phyloP scores from a whole-genome alignment of 2,888 invertebrate genomes.

The Eulithis testata region DNA sequence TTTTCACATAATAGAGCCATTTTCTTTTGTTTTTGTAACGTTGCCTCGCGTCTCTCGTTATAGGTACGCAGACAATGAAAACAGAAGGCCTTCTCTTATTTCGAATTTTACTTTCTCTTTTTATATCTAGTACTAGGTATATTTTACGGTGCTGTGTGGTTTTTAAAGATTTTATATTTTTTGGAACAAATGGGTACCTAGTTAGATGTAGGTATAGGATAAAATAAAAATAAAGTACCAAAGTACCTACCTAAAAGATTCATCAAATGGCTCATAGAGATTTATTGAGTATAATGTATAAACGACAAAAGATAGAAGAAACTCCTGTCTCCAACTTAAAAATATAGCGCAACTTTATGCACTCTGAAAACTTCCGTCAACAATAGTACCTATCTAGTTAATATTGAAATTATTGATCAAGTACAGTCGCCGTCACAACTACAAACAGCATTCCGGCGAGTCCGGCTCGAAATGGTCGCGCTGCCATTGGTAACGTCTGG shows the following conservation, averaged over 20 bases:
- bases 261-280: too few species aligned
- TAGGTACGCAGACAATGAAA: conserved; percentile 80
- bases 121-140: conserved; percentile 50
- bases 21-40: conserved; percentile 84
- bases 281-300: too few species aligned
- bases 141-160: conserved; percentile 56
- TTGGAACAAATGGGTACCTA: conserved; percentile 1
- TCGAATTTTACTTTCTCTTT: conserved; percentile 67
- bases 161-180: conserved; percentile 31
- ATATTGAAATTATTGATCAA: conserved; percentile 22
- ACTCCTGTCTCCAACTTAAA: too few species aligned
- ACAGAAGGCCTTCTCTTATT: conserved; percentile 79
- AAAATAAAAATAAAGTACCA: too few species aligned
- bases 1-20: conserved; percentile 85
- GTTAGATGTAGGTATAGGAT: too few species aligned
- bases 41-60: conserved; percentile 73
- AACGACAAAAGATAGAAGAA: too few species aligned
- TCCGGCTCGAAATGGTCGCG: conserved; percentile 62
- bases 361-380: background rate
- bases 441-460: conserved; percentile 65
- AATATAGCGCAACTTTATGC: background rate
- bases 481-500: conserved; percentile 57
- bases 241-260: too few species aligned
- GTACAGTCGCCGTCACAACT: conserved; percentile 49
- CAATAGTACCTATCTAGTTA: background rate